Percentiles rank a stretch among this genome's conserved stretches.
Evolutionary conservation across 2,888 invertebrate species (phyloP).

Genomic region (Aleiodes testaceus): DNA sequence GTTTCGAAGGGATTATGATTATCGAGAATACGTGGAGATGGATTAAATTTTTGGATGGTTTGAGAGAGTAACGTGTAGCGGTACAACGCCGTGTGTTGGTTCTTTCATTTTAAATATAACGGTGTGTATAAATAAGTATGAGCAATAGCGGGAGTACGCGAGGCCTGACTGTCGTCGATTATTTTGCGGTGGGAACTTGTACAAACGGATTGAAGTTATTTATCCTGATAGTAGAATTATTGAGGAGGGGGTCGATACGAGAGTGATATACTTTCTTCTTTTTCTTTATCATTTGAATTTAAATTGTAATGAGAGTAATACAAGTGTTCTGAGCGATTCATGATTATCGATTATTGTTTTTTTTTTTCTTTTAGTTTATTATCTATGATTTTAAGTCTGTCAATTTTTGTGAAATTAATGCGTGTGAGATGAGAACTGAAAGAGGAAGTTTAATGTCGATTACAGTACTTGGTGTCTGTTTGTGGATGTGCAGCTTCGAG

Average conservation of each 20-base stretch:
- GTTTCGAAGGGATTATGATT: constrained; percentile 28
- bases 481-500: constrained; percentile 61
- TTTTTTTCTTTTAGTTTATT: neutral
- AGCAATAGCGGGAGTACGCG: constrained; percentile 72
- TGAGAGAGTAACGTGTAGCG: constrained; percentile 35
- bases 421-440: constrained; percentile 27
- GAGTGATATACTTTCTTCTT: neutral
- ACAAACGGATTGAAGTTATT: constrained; percentile 37
- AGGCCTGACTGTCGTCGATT: constrained; percentile 60
- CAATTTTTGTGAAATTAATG: constrained; percentile 3
- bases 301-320: neutral
- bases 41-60: constrained; percentile 3
- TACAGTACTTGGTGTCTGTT: constrained; percentile 60
- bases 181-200: constrained; percentile 56
- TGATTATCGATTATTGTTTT: neutral
- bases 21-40: too few species aligned
- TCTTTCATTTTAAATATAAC: constrained; percentile 73
- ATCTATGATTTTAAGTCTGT: constrained; percentile 3
- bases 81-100: constrained; percentile 49
- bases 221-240: neutral
- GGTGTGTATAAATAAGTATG: constrained; percentile 73
- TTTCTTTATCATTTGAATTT: neutral
- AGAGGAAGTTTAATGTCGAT: constrained; percentile 45
- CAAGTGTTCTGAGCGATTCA: neutral
- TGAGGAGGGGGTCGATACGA: neutral